A percentile compares a stretch with the other conserved stretches of the same genome.
Evolutionary conservation across 2,888 invertebrate species (phyloP).

Genomic region (Trichopoda pennipes): DNA sequence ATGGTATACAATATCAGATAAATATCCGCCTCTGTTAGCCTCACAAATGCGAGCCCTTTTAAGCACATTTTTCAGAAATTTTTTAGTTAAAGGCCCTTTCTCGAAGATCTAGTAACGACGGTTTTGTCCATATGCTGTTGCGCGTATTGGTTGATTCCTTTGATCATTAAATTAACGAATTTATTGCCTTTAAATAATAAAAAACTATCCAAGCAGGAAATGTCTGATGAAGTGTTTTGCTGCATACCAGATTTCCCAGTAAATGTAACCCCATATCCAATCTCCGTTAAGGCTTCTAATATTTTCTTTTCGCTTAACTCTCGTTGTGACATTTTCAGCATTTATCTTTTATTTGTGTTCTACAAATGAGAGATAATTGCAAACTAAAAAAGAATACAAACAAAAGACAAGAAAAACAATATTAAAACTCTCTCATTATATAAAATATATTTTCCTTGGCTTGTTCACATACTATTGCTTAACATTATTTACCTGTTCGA

Average conservation of each 20-base stretch:
- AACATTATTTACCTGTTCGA: no score
- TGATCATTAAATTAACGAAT: conserved; percentile 21
- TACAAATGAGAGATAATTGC: no score
- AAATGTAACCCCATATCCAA: conserved; percentile 19
- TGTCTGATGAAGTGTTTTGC: conserved; percentile 23
- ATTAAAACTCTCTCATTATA: no score
- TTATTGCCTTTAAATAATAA: conserved; percentile 17
- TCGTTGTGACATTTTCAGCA: conserved; percentile 1
- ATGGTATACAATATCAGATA: no score
- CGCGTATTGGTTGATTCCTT: conserved; percentile 32
- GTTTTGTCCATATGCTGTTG: conserved; percentile 28
- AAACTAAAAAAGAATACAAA: no score
- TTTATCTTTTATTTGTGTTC: conserved; percentile 6
- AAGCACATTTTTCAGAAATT: no score
- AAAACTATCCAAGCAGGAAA: conserved; percentile 31
- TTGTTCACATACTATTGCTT: no score
- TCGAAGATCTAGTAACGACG: conserved; percentile 36
- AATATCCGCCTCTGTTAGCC: no score
- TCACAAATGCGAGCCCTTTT: no score
- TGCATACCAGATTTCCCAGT: conserved; percentile 26
- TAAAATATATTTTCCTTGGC: no score
- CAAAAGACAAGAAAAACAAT: no score
- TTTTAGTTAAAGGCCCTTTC: conserved; percentile 23
- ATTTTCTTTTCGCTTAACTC: conserved; percentile 17
- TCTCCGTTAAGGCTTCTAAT: conserved; percentile 10